A percentile compares a stretch with the other conserved stretches of the same genome.
Conservation (phyloP, 1,140 invertebrate genomes). For the Drosophila trapezifrons region DNA sequence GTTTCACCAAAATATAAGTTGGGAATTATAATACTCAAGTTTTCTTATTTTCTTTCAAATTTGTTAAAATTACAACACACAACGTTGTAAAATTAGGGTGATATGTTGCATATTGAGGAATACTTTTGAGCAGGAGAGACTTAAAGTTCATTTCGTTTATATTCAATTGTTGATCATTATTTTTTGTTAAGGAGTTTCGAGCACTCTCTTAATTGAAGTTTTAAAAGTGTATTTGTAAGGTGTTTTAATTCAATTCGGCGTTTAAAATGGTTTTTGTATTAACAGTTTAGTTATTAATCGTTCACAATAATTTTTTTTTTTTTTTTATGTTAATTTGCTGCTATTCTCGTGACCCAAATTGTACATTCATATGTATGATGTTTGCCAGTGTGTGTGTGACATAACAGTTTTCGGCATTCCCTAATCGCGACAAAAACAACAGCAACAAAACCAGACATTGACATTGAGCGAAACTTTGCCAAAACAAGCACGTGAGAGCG, state of each 20-base stretch:
- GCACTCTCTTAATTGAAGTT: no score
- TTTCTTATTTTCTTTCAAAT: background rate
- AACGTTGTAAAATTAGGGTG: no score
- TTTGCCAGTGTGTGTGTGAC: conserved; percentile 14
- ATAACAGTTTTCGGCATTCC: conserved; percentile 46
- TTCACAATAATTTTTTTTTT: background rate
- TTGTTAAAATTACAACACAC: background rate
- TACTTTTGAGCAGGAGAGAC: no score
- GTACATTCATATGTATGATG: background rate
- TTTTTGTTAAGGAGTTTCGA: no score
- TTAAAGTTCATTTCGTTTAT: no score
- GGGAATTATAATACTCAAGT: no score
- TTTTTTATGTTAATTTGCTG: background rate
- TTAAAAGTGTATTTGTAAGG: background rate
- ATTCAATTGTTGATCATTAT: background rate
- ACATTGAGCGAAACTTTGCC: conserved; percentile 68
- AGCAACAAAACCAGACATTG: conserved; percentile 54
- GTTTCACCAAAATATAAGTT: no score
- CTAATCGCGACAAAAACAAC: conserved; percentile 31
- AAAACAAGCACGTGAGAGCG: conserved; percentile 59
- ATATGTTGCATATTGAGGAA: no score
- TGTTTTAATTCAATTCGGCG: background rate
- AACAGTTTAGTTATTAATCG: background rate
- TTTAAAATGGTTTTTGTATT: no score
- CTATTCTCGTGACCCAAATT: background rate